phyloP scores from a whole-genome alignment of 2,113 vertebrate species.

The Mastomys natalensis region DNA sequence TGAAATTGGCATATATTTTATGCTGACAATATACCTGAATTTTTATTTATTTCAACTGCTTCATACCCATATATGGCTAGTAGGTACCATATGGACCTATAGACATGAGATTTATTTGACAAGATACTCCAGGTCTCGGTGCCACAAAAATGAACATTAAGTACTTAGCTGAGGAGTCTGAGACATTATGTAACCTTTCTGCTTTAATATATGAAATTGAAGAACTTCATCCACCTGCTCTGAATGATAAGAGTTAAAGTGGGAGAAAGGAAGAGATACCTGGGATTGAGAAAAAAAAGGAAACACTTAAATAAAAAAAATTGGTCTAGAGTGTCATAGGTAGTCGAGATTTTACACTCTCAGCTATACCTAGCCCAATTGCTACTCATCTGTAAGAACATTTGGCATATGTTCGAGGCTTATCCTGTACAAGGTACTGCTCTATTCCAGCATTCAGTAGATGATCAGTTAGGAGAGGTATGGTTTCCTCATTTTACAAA shows the following conservation, averaged over 20 bases:
- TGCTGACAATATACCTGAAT: neutral
- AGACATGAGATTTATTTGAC: neutral
- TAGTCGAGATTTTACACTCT: neutral
- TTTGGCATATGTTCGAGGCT: neutral
- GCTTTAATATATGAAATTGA: constrained; percentile 7
- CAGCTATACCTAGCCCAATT: neutral
- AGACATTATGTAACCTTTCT: neutral
- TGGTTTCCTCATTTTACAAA: constrained; percentile 19
- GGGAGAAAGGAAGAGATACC: constrained; percentile 1
- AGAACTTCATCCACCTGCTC: neutral
- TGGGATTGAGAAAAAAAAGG: neutral
- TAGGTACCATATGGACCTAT: neutral
- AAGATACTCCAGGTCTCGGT: neutral
- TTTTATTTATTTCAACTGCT: constrained; percentile 7
- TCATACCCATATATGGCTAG: neutral
- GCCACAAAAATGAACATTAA: neutral
- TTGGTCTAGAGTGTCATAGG: constrained; percentile 4
- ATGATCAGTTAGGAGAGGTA: constrained; percentile 14
- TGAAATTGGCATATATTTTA: neutral
- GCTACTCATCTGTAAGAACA: constrained; percentile 6
- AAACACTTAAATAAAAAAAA: constrained; percentile 1
- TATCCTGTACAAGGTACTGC: neutral
- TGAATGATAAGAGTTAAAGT: neutral
- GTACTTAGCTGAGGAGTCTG: neutral
- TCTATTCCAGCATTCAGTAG: neutral